Base-by-base conservation (phyloP, 2,113 vertebrate genomes). In the Gnathonemus echidnorhynchus region DNA sequence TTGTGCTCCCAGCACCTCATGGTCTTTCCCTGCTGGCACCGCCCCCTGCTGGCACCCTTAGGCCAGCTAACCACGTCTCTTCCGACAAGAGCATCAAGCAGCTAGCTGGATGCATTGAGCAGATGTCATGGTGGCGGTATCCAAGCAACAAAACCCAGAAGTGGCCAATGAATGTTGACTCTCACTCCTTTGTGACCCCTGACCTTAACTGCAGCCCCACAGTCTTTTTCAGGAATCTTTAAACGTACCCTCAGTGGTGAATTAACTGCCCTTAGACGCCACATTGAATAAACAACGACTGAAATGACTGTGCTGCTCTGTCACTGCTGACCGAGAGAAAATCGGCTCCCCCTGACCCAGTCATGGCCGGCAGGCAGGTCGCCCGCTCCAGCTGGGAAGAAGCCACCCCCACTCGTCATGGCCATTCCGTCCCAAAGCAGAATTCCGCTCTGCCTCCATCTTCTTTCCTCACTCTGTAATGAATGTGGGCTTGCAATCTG, bases 401-500 rank as follows among this genome's bases (percentile, higher is more conserved):
- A 15, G 15, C 27, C 15, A 9, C 70, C 39, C 5, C 5, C 4
- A 2, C 31, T 17, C 15, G 1, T 19, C 27, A 5, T 31, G 62
- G 9, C 9, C 15, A 17, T 77, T 24, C 70, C 0, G 31, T 39
- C 48, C 15, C 46, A 52, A 49, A 50, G 48, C 21, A 21, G 31
- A 35, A 35, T 84, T 84, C 21, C 10, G 2, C 80, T 84, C 21
- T 9, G 7, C 24, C 45, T 45, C 83, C 87, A 70, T 77, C 66
- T 91, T 89, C 90, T 86, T 89, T 88, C 90, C 89, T 89, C 90
- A 31, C 89, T 62, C 86, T 62, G 3, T 92, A 92, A 94, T 92
- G 91, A 93, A 92, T 90, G 91, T 80, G 88, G 74, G 90, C 89
- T 90, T 62, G 49, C 85, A 70, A 58, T 58, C 7, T 17, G 49